Percentiles rank a stretch among this genome's conserved stretches.
Conservation (phyloP, 2,797 vertebrate species). For the Schizopygopsis pylzovi region DNA sequence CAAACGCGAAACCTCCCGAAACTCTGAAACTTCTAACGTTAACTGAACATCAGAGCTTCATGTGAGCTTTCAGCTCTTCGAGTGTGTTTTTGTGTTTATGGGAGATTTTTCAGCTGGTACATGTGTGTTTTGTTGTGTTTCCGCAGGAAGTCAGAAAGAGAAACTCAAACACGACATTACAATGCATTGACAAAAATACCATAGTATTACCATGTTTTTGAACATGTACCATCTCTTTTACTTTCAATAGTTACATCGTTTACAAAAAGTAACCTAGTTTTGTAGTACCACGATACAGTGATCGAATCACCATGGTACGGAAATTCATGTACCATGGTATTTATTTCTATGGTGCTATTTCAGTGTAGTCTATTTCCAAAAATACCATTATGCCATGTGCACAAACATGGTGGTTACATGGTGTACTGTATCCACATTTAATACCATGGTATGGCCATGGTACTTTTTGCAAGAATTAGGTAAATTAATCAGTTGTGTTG, state of each 20-base stretch:
- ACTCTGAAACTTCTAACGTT: neutral
- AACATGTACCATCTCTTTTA: neutral
- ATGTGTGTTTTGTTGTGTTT: slow-evolving; percentile 10
- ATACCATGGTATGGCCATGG: neutral
- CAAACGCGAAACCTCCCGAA: slow-evolving; percentile 19
- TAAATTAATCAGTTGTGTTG: too few relatives aligned
- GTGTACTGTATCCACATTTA: neutral
- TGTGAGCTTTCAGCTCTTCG: neutral
- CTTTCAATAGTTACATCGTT: neutral
- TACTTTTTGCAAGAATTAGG: neutral
- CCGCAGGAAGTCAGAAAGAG: slow-evolving; percentile 29
- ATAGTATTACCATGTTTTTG: neutral
- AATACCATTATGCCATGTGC: neutral
- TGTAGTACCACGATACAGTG: neutral
- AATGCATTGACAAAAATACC: neutral
- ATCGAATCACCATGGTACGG: neutral
- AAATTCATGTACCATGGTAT: neutral
- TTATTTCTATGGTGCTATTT: slow-evolving; percentile 10
- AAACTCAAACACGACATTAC: neutral
- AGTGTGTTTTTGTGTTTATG: neutral
- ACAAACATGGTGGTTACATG: neutral
- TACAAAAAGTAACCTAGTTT: neutral
- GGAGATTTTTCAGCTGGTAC: too few relatives aligned
- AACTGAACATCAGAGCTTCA: neutral
- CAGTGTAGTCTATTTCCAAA: neutral